Conservation (phyloP, 2,888 invertebrate genomes). For the Brenthis daphne region DNA sequence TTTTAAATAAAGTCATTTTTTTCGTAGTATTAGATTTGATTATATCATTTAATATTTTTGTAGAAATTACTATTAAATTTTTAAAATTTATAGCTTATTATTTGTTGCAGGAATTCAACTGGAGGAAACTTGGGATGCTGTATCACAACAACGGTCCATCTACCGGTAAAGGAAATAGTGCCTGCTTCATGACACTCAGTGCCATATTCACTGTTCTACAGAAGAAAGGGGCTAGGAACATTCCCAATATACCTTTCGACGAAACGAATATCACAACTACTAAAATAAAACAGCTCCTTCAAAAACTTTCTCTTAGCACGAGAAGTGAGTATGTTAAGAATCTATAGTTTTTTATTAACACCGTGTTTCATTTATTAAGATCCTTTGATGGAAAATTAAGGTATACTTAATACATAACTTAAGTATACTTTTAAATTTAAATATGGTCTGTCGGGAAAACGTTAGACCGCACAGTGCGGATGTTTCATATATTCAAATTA, state of each 20-base stretch:
- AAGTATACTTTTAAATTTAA: no score
- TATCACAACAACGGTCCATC: conserved; percentile 86
- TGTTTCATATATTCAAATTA: no score
- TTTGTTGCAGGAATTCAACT: conserved; percentile 85
- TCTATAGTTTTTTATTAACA: conserved; percentile 17
- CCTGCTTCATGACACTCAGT: conserved; percentile 89
- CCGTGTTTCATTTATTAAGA: conserved; percentile 40
- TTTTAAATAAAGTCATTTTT: no score
- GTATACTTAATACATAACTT: no score
- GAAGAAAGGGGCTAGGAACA: conserved; percentile 74
- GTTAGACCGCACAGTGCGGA: no score
- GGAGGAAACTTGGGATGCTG: conserved; percentile 87
- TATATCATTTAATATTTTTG: no score
- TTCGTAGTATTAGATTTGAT: no score
- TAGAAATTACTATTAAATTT: no score
- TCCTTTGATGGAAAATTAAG: background rate
- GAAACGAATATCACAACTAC: conserved; percentile 80
- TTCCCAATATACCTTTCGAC: conserved; percentile 84
- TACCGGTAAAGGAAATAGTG: conserved; percentile 86
- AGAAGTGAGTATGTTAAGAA: conserved; percentile 84
- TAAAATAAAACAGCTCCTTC: conserved; percentile 83
- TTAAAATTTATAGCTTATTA: background rate
- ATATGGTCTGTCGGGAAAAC: no score
- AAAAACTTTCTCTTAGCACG: conserved; percentile 83
- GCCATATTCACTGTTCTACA: conserved; percentile 82